Evolutionary conservation across 2,888 invertebrate species (phyloP), one percentile per base, ranked within the genome.

Genomic region (Cosmopolites sordidus): DNA sequence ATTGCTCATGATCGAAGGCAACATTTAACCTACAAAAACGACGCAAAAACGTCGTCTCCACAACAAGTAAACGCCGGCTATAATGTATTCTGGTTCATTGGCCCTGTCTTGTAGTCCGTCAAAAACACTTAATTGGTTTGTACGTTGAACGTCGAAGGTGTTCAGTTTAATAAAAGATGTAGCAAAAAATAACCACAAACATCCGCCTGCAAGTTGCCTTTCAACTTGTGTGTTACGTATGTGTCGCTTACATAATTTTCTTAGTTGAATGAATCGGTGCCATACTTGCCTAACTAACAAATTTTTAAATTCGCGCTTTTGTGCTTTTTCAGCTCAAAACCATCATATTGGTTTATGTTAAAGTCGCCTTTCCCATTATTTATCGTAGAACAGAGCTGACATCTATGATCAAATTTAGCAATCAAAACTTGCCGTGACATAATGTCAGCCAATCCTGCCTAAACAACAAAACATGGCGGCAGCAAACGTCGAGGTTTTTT

Each of bases 41-140:
- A 3, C 17, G 15, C 38, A 51, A 51, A 45, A 51, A 51, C 33
- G 30, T 17, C 29, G 45, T 18, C 39, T 16, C 45, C 30, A 51
- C 51, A 51, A 51, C 51, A 51, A 51, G 51, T 51, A 45, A 51
- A 45, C 45, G 51, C 12, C 45, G 16, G 29, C 40, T 29, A 40
- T 40, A 40, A 45, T 39, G 40, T 14, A 12, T 12, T 12, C 39
- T 40, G 22, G 45, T 51, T 17, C 29, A 51, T 51, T 44, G 2
- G 18, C 40, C 44, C 45, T 17, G 45, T 22, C 45, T 51, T 44
- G 44, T 45, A 33, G 33, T 16, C 14, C 44, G 51, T 45, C 51
- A 51, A 51, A 51, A 51, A 51, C 51, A 45, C 40, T 40, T 30
- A 22, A 51, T 51, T 45, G 45, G 45, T 51, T 51, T 51, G 45